These are phyloP conservation scores for Pasiphila rectangulata DNA, from an alignment of 2,888 invertebrate species.

Conservation along the genomic window DNA sequence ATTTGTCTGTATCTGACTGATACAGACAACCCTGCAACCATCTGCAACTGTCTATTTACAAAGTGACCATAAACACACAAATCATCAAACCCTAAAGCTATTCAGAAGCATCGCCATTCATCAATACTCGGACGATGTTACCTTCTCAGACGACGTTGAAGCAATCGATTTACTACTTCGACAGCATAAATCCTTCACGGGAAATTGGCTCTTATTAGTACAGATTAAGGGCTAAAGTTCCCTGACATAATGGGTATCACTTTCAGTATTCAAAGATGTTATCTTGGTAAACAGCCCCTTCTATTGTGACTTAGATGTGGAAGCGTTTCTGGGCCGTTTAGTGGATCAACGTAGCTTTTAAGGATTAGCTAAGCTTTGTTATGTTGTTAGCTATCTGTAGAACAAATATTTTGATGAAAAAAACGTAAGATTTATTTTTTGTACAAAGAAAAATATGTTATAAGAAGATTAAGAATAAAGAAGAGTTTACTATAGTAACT, in stretches of 20 bases:
- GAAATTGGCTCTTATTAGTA: constrained; percentile 1
- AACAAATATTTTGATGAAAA: background rate
- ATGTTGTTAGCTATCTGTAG: background rate
- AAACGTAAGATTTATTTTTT: background rate
- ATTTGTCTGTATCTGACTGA: no score
- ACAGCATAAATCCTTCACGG: constrained; percentile 8
- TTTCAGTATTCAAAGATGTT: background rate
- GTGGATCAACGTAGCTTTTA: background rate
- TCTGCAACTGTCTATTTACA: no score
- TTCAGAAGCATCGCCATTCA: constrained; percentile 5
- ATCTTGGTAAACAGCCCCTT: background rate
- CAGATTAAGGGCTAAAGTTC: background rate
- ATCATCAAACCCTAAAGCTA: background rate
- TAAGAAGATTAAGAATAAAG: no score
- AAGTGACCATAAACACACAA: no score
- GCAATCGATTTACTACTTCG: constrained; percentile 12
- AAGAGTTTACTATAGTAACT: no score
- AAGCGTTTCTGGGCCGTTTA: background rate
- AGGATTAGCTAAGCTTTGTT: background rate
- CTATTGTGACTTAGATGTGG: background rate
- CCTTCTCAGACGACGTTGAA: constrained; percentile 12
- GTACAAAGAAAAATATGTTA: background rate
- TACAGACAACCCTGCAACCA: no score
- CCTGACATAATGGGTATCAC: background rate
- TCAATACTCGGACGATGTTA: constrained; percentile 13